Conservation (phyloP, 2,797 vertebrate genomes). For the Tympanoctomys barrerae region DNA sequence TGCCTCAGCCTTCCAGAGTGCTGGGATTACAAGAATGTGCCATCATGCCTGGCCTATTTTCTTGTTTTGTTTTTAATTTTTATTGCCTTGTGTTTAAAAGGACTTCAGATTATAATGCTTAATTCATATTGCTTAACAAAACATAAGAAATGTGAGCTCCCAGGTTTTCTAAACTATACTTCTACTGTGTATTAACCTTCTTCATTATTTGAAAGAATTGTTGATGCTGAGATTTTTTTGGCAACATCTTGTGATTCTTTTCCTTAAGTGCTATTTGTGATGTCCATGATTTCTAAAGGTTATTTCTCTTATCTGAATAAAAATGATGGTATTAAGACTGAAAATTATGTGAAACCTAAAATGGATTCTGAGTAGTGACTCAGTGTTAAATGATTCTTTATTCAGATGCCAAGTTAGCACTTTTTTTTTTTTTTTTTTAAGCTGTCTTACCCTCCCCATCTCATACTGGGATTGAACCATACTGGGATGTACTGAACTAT, state of each 20-base stretch:
- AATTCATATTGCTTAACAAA: slow-evolving; percentile 33
- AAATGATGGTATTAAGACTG: slow-evolving; percentile 46
- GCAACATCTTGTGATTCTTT: slow-evolving; percentile 5
- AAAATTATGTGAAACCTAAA: slow-evolving; percentile 64
- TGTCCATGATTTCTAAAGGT: slow-evolving; percentile 23
- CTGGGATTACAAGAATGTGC: not conserved
- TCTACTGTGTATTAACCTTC: not conserved
- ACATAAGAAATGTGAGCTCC: not conserved
- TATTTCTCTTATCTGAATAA: slow-evolving; percentile 29
- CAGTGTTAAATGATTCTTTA: not conserved
- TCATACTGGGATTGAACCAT: not conserved
- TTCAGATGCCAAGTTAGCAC: not conserved
- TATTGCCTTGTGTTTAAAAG: not conserved
- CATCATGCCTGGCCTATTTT: not conserved
- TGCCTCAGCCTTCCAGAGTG: not conserved
- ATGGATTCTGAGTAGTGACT: not conserved
- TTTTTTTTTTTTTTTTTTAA: not conserved
- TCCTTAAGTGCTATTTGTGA: slow-evolving; percentile 19
- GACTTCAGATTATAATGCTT: not conserved
- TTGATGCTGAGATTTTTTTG: not conserved
- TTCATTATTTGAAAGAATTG: not conserved
- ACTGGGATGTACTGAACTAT: not conserved
- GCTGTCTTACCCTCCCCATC: not conserved
- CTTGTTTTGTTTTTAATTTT: not conserved
- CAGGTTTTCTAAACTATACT: not conserved